Evolutionary conservation across 1,140 invertebrate species (phyloP), one percentile per base, ranked within the genome.

Genomic region (Metopolophium dirhodum): DNA sequence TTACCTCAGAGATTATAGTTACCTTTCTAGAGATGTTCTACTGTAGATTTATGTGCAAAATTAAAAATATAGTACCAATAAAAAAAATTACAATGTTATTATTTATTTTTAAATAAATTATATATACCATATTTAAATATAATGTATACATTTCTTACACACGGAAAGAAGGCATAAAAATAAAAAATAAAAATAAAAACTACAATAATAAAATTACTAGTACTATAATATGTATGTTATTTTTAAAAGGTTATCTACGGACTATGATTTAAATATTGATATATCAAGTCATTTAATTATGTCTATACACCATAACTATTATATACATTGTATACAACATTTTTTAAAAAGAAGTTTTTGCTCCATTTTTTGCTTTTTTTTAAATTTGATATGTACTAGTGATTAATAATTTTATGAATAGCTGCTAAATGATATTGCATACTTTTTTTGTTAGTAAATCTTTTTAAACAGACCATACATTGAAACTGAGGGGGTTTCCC

Each of bases 401-500:
- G 37, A 68, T 90, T 68, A 47, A 90, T 90, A 8, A 90, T 77
- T 91, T 57, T 86, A 37, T 93, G 93, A 20, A 90, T 90, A 30
- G 54, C 54, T 68, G 49, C 85, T 23, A 93, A 49, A 26, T 93
- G 93, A 82, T 61, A 61, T 41, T 90, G 61, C 57, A 90, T 49
- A 30, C 77, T 88, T 45, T 88, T 93, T 45, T 90, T 93, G n/a
- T 93, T 82, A 37, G 93, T 90, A 82, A 90, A 93, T 82, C 41
- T 93, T 93, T 90, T 90, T 18, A 51, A 90, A 94, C 96, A 96
- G 57, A 95, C 94, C 0, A 95, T 95, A 94, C 96, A 96, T 51
- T 95, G 94, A 94, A 96, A 96, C 26, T 95, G 94, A 45, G 96
- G 96, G 61, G 95, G 95, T 90, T 96, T 96, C 54, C 96, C 96